Evolutionary conservation across 2,113 vertebrate genomes (phyloP).

Genomic region (Terrapene triunguis): DNA sequence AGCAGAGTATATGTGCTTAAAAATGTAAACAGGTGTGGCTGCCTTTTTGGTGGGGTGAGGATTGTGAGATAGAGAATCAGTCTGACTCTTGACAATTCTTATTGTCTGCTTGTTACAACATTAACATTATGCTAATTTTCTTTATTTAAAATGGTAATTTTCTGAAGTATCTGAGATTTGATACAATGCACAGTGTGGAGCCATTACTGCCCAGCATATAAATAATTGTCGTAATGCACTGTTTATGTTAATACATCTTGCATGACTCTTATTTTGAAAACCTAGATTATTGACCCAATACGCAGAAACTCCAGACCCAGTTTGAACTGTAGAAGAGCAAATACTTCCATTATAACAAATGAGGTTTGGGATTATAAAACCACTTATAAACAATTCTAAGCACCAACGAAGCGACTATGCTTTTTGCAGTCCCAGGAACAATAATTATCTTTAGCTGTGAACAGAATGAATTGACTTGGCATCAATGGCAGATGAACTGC

Average conservation of each 20-base stretch:
- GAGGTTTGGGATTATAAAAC: background rate
- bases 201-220: constrained; percentile 47
- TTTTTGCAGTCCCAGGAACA: constrained; percentile 34
- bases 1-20: background rate
- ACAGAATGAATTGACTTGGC: background rate
- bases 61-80: background rate
- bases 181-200: background rate
- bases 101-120: background rate
- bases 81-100: background rate
- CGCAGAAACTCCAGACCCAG: constrained; percentile 12
- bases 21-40: background rate
- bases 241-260: constrained; percentile 68
- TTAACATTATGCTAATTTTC: background rate
- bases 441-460: background rate
- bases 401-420: constrained; percentile 8
- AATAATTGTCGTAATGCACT: constrained; percentile 67
- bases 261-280: constrained; percentile 45
- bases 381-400: background rate
- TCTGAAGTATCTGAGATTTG: constrained; percentile 25
- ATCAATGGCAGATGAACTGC: constrained; percentile 19
- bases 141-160: constrained; percentile 31
- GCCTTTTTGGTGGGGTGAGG: background rate
- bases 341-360: constrained; percentile 12
- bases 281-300: constrained; percentile 67
- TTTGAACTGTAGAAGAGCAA: constrained; percentile 30